Percentiles rank a stretch among this genome's conserved stretches.
Evolutionary conservation across 2,888 invertebrate species (phyloP).

Genomic region (Oxytorus armatus): DNA sequence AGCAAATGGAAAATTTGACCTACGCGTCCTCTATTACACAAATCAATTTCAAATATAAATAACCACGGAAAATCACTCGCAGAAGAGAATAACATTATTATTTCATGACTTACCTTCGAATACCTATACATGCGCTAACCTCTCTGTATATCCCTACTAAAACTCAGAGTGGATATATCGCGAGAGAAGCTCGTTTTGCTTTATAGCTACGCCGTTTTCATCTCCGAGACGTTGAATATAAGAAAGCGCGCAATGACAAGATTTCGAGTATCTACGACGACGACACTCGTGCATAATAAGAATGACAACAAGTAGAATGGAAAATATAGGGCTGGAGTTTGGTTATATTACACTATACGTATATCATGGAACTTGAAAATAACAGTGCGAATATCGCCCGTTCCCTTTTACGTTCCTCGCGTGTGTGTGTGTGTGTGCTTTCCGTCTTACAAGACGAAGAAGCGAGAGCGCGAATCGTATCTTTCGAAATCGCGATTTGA

Average conservation of each 20-base stretch:
- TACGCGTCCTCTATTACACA: no score
- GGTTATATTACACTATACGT: no score
- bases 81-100: not conserved
- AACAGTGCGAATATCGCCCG: constrained; percentile 55
- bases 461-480: constrained; percentile 30
- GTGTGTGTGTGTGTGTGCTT: constrained; percentile 38
- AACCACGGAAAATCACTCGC: no score
- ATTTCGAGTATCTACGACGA: constrained; percentile 4
- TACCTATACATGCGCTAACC: not conserved
- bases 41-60: not conserved
- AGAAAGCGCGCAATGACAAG: constrained; percentile 23
- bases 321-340: constrained; percentile 37
- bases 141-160: constrained; percentile 7
- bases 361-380: constrained; percentile 43
- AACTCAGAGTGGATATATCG: not conserved
- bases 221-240: constrained; percentile 21
- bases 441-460: constrained; percentile 30
- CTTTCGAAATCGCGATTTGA: constrained; percentile 3
- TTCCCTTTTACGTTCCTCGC: constrained; percentile 60
- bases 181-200: constrained; percentile 36
- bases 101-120: not conserved
- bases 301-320: constrained; percentile 50
- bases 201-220: constrained; percentile 35
- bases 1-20: no score
- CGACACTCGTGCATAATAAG: constrained; percentile 46